Evolutionary conservation across 1,140 invertebrate species (phyloP).

Genomic region (Trachymyrmex septentrionalis): DNA sequence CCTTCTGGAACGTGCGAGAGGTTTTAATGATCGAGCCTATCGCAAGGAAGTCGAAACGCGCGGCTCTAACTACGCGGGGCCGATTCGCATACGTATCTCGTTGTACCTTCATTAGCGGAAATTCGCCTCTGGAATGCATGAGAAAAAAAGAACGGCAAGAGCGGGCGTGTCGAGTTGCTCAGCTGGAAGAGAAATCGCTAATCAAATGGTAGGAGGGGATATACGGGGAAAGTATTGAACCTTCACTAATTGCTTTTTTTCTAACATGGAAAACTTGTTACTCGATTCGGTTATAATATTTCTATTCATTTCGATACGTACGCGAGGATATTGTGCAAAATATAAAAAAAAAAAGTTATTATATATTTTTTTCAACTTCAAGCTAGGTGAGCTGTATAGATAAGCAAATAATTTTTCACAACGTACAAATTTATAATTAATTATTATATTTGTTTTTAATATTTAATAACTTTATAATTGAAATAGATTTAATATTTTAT

Average conservation of each 20-base stretch:
- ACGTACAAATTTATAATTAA: not conserved
- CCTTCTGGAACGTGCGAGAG: constrained; percentile 27
- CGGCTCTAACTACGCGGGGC: constrained; percentile 11
- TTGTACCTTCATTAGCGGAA: constrained; percentile 48
- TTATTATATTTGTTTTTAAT: not conserved
- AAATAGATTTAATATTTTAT: too few relatives aligned
- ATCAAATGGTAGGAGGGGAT: constrained; percentile 17
- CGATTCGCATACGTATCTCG: constrained; percentile 23
- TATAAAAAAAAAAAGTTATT: not conserved
- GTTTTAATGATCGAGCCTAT: constrained; percentile 56
- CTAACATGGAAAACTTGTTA: not conserved
- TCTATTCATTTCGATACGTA: constrained; percentile 1
- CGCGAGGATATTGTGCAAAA: not conserved
- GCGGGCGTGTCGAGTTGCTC: constrained; percentile 18
- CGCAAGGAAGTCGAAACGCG: constrained; percentile 42
- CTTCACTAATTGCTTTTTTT: constrained; percentile 19
- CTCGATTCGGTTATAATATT: constrained; percentile 15
- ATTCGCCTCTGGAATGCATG: constrained; percentile 35
- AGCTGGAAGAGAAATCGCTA: constrained; percentile 29
- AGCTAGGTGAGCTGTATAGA: not conserved
- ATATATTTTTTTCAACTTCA: not conserved
- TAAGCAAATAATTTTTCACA: not conserved
- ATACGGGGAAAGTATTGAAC: constrained; percentile 4
- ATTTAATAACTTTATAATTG: not conserved
- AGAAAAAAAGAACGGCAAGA: constrained; percentile 23